Conservation (phyloP, 1,140 invertebrate species). For the Augochlora pura region DNA sequence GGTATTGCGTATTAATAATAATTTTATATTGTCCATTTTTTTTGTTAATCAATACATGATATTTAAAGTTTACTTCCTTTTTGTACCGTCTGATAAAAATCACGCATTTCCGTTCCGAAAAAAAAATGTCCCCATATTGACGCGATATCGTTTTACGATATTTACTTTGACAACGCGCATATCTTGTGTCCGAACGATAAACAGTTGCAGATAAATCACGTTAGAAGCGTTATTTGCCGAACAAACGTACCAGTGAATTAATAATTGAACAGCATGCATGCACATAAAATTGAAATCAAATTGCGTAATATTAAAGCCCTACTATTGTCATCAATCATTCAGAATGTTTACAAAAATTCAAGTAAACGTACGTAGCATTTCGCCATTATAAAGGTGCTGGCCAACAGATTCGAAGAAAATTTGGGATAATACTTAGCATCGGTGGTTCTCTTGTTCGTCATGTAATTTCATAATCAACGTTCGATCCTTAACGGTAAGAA, state of each 20-base stretch:
- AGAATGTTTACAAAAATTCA: conserved; percentile 39
- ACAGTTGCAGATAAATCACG: background rate
- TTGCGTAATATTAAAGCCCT: background rate
- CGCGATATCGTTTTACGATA: background rate
- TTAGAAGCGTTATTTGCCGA: background rate
- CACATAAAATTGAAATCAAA: background rate
- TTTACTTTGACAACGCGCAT: background rate
- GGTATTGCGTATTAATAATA: background rate
- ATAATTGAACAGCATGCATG: background rate
- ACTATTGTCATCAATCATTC: background rate
- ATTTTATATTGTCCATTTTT: background rate
- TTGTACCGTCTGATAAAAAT: background rate
- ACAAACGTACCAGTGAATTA: background rate
- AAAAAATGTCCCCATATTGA: background rate
- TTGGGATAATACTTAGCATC: conserved; percentile 15
- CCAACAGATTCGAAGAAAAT: conserved; percentile 56
- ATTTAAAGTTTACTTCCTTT: background rate
- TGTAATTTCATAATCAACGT: background rate
- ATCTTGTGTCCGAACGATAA: background rate
- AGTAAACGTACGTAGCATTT: conserved; percentile 58
- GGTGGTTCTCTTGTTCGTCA: background rate
- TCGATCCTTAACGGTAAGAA: background rate
- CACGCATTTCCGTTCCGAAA: background rate
- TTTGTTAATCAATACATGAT: background rate
- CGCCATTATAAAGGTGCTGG: conserved; percentile 62